phyloP scores from a whole-genome alignment of 2,113 vertebrate species.

The Hippocampus comes region DNA sequence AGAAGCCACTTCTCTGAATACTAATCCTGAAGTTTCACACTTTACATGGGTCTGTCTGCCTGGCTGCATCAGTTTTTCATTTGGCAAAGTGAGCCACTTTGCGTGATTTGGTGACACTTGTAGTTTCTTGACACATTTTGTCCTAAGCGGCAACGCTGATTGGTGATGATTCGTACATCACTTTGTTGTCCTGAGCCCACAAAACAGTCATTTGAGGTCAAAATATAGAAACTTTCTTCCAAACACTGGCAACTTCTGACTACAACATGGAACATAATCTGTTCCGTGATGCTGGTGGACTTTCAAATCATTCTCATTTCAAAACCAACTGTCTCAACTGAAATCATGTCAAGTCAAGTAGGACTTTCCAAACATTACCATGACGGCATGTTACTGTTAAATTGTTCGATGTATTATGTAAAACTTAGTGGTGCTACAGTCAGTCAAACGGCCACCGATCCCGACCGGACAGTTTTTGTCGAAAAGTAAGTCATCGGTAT shows the following conservation, averaged over 20 bases:
- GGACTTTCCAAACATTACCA: no score
- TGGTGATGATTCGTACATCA: conserved; percentile 37
- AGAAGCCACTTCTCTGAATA: conserved; percentile 71
- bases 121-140: conserved; percentile 40
- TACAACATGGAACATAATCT: not conserved
- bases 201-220: conserved; percentile 32
- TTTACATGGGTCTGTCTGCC: conserved; percentile 51
- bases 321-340: no score
- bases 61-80: conserved; percentile 55
- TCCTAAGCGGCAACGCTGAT: conserved; percentile 51
- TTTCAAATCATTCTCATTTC: not conserved
- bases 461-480: no score
- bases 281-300: not conserved
- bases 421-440: no score
- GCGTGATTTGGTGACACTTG: conserved; percentile 55
- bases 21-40: conserved; percentile 68
- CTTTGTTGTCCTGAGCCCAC: conserved; percentile 19
- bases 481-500: no score
- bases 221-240: conserved; percentile 24
- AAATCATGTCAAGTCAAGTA: no score
- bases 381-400: no score
- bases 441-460: no score
- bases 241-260: conserved; percentile 12
- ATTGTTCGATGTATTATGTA: no score
- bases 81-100: conserved; percentile 48